A percentile compares a stretch with the other conserved stretches of the same genome.
These are phyloP conservation scores for Watsonalla binaria DNA, from an alignment of 2,888 invertebrate genomes.

Conservation along the genomic window DNA sequence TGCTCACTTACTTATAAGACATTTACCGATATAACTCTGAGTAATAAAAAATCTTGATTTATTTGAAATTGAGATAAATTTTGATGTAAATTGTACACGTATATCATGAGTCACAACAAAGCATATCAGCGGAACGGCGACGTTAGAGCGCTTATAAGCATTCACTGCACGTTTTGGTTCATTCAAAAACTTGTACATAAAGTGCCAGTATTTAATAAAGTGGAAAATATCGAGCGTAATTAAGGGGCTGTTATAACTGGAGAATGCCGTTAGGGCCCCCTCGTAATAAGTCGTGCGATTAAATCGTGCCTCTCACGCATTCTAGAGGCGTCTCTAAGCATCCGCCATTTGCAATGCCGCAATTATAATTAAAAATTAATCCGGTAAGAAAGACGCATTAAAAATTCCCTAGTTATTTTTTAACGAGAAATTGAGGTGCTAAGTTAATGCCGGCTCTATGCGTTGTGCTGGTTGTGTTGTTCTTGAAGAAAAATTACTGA, in stretches of 20 bases:
- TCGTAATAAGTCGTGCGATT: slow-evolving; percentile 67
- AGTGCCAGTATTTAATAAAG: slow-evolving; percentile 59
- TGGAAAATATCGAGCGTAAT: slow-evolving; percentile 64
- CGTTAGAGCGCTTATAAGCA: slow-evolving; percentile 5
- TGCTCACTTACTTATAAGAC: no score
- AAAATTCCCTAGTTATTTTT: slow-evolving; percentile 39
- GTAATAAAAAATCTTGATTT: no score
- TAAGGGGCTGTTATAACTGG: slow-evolving; percentile 64
- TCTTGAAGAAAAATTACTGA: slow-evolving; percentile 5
- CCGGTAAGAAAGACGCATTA: slow-evolving; percentile 46
- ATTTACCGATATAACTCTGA: no score
- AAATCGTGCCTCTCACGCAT: slow-evolving; percentile 67
- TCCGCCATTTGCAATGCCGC: slow-evolving; percentile 53
- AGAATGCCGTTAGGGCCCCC: slow-evolving; percentile 52
- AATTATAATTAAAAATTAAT: slow-evolving; percentile 76
- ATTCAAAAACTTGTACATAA: slow-evolving; percentile 44
- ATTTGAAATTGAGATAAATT: background rate
- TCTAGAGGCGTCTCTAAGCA: slow-evolving; percentile 47
- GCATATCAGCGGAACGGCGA: background rate
- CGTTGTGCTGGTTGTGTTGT: slow-evolving; percentile 8
- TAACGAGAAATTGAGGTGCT: slow-evolving; percentile 27
- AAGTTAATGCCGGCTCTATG: slow-evolving; percentile 24
- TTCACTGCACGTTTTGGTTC: slow-evolving; percentile 34
- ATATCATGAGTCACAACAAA: background rate
- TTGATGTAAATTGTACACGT: background rate